phyloP scores from a whole-genome alignment of 1,140 invertebrate species.

The Limonius californicus region DNA sequence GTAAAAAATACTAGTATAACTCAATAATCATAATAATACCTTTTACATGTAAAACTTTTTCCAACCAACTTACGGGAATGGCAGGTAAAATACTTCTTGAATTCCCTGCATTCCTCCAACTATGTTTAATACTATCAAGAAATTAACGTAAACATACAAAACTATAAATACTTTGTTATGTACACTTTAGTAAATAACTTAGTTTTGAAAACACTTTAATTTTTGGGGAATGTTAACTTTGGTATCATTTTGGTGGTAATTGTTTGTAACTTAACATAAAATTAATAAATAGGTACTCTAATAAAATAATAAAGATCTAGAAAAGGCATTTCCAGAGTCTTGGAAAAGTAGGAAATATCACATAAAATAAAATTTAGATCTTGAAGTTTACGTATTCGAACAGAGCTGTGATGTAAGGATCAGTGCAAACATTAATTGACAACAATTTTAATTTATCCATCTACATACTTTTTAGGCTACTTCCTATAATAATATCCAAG shows the following conservation, averaged over 20 bases:
- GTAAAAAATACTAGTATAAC: not conserved
- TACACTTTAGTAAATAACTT: conserved; percentile 43
- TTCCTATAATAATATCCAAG: too few species aligned
- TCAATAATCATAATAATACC: not conserved
- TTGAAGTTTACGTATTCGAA: too few species aligned
- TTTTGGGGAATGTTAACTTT: conserved; percentile 52
- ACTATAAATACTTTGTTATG: conserved; percentile 36
- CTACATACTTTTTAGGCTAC: not conserved
- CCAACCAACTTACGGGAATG: too few species aligned
- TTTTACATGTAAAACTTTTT: too few species aligned
- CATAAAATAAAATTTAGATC: not conserved
- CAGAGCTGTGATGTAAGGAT: not conserved
- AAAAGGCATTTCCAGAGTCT: too few species aligned
- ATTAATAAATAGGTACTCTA: conserved; percentile 15
- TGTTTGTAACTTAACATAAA: conserved; percentile 18
- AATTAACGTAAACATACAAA: not conserved
- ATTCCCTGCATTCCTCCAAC: not conserved
- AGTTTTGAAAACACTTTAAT: conserved; percentile 41
- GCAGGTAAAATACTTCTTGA: not conserved
- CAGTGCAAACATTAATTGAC: conserved; percentile 10
- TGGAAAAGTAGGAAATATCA: conserved; percentile 1
- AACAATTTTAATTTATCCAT: conserved; percentile 8
- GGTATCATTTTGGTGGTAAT: conserved; percentile 50
- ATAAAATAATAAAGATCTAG: too few species aligned
- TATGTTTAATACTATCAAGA: conserved; percentile 3